Evolutionary conservation across 1,140 invertebrate species (phyloP), one percentile per base, ranked within the genome.

Genomic region (Sycophaga agraensis): DNA sequence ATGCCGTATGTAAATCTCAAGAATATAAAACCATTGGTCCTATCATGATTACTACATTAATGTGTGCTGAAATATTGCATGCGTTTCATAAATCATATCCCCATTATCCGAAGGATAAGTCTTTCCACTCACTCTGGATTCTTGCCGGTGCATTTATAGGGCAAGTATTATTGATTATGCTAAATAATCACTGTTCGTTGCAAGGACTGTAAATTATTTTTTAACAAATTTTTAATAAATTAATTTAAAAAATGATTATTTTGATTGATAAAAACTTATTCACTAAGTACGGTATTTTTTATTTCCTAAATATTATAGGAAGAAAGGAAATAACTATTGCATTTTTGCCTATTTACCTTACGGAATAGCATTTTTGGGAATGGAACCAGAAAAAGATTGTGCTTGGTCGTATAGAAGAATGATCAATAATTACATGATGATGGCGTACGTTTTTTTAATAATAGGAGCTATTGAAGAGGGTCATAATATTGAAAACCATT

Each of bases 341-440:
- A 17, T 63, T 5, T 31, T 61, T 2, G 66, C 70, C 6, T 68
- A 62, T 31, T 22, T 73, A 16, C 67, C 68, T 6, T 70, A 68
- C 4, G 39, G 49, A 0, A 48, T 71, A n/a, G 43, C 69, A 1
- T 59, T 46, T 22, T 55, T 67, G 26, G 51, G 39, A 11, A 40
- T 73, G 7, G 12, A 59, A 9, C 64, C 66, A 1, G 55, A 67
- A 54, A 64, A 56, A 42, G 63, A 68, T 48, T 66, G 59, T 50
- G 60, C 49, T 3, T 70, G 70, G 69, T 69, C 72, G 2, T 50
- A 65, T 2, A 17, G 34, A 2, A 34, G 59, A 14, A 53, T 60
- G 0, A 64, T 74, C 8, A 70, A 72, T 22, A 67, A 74, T 67
- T 74, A 74, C 39, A 62, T 68, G 53, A 73, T 69, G 64, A 53